Percentiles rank a stretch among this genome's conserved stretches.
Conservation (phyloP, 2,113 vertebrate species). For the Athene cunicularia region DNA sequence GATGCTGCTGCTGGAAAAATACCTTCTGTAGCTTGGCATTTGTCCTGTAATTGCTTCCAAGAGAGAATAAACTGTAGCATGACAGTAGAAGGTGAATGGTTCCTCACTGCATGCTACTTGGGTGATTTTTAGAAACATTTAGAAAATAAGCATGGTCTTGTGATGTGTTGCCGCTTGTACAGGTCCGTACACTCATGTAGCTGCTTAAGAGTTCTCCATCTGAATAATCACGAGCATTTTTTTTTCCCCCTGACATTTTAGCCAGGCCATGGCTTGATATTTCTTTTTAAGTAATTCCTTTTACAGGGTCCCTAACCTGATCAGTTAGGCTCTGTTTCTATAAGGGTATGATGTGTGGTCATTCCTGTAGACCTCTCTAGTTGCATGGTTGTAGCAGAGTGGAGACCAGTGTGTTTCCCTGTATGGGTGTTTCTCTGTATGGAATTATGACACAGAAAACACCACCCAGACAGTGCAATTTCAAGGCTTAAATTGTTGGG, state of each 20-base stretch:
- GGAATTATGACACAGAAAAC: neutral
- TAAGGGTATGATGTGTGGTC: neutral
- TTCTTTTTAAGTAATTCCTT: neutral
- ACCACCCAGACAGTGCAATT: neutral
- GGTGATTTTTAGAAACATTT: constrained; percentile 9
- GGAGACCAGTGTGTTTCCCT: neutral
- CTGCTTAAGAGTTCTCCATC: neutral
- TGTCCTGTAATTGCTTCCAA: constrained; percentile 76
- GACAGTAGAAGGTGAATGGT: constrained; percentile 50
- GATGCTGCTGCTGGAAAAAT: constrained; percentile 84
- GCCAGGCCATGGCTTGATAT: neutral
- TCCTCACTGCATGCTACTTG: constrained; percentile 8
- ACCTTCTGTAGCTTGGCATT: constrained; percentile 76
- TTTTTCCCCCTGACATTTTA: neutral
- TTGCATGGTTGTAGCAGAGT: neutral
- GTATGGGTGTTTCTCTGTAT: neutral
- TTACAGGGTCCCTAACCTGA: neutral
- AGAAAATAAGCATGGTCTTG: neutral
- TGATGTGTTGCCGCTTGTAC: neutral
- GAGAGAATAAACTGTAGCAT: constrained; percentile 70
- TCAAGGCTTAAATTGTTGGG: neutral
- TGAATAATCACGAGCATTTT: neutral
- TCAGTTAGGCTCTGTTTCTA: neutral
- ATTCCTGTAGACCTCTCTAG: neutral
- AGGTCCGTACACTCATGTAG: neutral